Base-by-base conservation (phyloP, 2,888 invertebrate genomes). In the Colletes collaris region DNA sequence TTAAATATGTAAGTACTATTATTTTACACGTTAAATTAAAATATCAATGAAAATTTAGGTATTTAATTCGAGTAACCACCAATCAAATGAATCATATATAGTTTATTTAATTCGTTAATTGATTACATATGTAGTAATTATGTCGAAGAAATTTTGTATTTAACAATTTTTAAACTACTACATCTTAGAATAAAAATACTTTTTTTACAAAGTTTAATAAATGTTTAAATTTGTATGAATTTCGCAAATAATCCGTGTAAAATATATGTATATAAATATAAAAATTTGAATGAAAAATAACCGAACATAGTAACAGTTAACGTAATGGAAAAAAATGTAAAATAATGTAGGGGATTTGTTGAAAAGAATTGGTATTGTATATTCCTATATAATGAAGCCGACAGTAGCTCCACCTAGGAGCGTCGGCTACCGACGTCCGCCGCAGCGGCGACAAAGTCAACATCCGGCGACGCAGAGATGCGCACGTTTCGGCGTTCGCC, bases 391-490 rank as follows among this genome's bases (percentile, higher is more conserved):
- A 72, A 65, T 56, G 10, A 19, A 50, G 4, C 8, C 40, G 62
- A 76, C 35, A 35, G 72, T 72, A 37, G 49, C 6, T 52, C 79
- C 72, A 77, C 77, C 79, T 77, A 67, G 58, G 53, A 77, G 72
- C 40, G 64, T 68, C 59, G 79, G 56, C 77, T 79, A 71, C 76
- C 79, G 79, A 75, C 66, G 84, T 76, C 76, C 76, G 79, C 82
- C 76, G 79, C 71, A 62, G 81, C 79, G 86, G 85, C 83, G 79
- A 63, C 56, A 86, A 86, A 86, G 85, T 86, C 83, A 86, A 86
- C 86, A 86, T 86, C 86, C 86, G 86, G 86, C 86, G 83, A 85
- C 83, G 86, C 85, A 85, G 86, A 86, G 85, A 86, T 86, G 86
- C 86, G 86, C 86, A 86, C 86, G 86, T 86, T 86, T 86, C 83